Conservation (phyloP, 2,888 invertebrate species). For the Drosophila rubida region DNA sequence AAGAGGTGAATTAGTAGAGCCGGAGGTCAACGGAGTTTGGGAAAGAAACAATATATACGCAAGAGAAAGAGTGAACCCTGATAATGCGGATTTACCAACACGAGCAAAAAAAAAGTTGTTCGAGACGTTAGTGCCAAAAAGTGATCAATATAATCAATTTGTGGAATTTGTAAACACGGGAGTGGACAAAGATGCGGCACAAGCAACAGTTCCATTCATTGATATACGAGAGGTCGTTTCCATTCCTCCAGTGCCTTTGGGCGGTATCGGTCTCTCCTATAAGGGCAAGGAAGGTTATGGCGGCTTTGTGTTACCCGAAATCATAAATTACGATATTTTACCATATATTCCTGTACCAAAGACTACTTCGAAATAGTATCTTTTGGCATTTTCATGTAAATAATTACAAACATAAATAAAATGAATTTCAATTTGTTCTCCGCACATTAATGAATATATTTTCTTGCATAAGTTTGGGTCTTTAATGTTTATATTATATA, state of each 20-base stretch:
- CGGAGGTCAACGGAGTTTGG: slow-evolving; percentile 89
- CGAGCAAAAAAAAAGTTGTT: slow-evolving; percentile 85
- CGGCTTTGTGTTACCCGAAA: slow-evolving; percentile 91
- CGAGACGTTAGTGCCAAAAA: slow-evolving; percentile 85
- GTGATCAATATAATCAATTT: slow-evolving; percentile 90
- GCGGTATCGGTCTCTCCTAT: slow-evolving; percentile 92
- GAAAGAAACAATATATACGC: slow-evolving; percentile 87
- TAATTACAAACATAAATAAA: too few relatives aligned
- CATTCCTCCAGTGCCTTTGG: slow-evolving; percentile 88
- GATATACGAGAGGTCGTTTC: slow-evolving; percentile 91
- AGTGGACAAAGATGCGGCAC: slow-evolving; percentile 90
- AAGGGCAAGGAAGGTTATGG: slow-evolving; percentile 89
- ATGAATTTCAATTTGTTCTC: too few relatives aligned
- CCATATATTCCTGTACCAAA: slow-evolving; percentile 87
- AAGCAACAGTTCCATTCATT: slow-evolving; percentile 92
- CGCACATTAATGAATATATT: too few relatives aligned
- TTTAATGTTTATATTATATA: too few relatives aligned
- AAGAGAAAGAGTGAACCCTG: slow-evolving; percentile 87
- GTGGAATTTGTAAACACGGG: slow-evolving; percentile 90
- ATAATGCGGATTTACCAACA: slow-evolving; percentile 89
- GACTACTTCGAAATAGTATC: neutral
- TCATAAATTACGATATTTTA: slow-evolving; percentile 91
- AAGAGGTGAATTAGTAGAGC: slow-evolving; percentile 88
- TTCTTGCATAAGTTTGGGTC: too few relatives aligned
- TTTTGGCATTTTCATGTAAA: neutral